Percentiles rank a stretch among this genome's conserved stretches.
These are phyloP conservation scores for Anabacerthia variegaticeps DNA, from an alignment of 2,797 vertebrate genomes.

Conservation along the genomic window DNA sequence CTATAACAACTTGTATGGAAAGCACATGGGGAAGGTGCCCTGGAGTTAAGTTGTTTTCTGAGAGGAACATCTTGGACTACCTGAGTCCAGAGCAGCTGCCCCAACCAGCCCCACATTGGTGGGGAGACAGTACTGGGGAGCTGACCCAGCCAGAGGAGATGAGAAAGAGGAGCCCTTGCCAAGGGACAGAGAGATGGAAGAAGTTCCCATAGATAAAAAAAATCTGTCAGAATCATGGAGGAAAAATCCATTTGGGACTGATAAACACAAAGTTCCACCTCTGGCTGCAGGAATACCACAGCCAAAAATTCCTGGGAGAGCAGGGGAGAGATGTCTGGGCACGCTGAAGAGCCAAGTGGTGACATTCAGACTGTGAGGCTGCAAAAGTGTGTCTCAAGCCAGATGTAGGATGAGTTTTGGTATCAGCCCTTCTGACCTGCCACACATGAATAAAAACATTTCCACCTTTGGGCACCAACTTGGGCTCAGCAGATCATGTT, in stretches of 20 bases:
- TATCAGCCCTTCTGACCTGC: neutral
- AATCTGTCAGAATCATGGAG: neutral
- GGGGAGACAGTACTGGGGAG: neutral
- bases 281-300: neutral
- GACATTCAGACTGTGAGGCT: neutral
- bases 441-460: neutral
- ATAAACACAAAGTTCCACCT: neutral
- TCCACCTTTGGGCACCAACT: neutral
- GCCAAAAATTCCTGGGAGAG: neutral
- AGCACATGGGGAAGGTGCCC: neutral
- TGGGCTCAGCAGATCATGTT: neutral
- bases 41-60: neutral
- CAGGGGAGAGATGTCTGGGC: neutral
- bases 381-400: neutral
- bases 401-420: rapidly evolving
- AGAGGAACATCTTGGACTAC: neutral
- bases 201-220: neutral
- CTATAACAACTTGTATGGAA: rapidly evolving
- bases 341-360: neutral
- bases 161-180: neutral
- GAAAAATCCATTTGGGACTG: neutral
- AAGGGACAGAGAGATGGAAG: neutral
- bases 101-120: rapidly evolving
- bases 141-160: neutral
- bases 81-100: neutral